Evolutionary conservation across 2,888 invertebrate species (phyloP), one percentile per base, ranked within the genome.

Genomic region (Thymelicus acteon): DNA sequence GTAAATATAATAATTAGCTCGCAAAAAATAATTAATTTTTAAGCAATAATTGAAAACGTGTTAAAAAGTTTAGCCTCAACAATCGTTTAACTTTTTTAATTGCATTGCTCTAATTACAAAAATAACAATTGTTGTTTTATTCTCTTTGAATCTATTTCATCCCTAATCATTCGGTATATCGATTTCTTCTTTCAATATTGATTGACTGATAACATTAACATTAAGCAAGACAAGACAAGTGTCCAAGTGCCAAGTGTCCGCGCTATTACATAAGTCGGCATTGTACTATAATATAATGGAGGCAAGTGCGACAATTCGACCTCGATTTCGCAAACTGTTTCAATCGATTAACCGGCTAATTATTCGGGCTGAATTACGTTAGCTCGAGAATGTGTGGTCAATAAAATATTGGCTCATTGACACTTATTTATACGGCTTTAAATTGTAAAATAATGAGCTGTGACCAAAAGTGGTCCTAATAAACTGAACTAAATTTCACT

Each of bases 121-220:
- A 52, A 15, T 52, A 15, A 15, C 12, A 12, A 5, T 7, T 8
- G 2, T 49, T 15, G 5, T 7, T 1, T 52, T 19, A 19, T 24
- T 54, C 54, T 54, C 24, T 24, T 24, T 44, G 8, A 65, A 65
- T 65, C 65, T n/a, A 65, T 57, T 58, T 66, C 48, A 66, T 24
- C 47, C 47, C 12, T 48, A 57, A 65, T 65, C 48, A 58, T 31
- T 66, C 24, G 24, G 31, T 31, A 72, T 74, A 80, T 80, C 77
- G 76, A 83, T 85, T 85, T 76, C 82, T 83, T 82, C 77, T 74
- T 79, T 77, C 77, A 76, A 81, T 80, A 78, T 74, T 74, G 76
- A 78, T 77, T 80, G 73, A 77, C 76, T 77, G 75, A 72, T 75
- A 75, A 75, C 77, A 24, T 54, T 10, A 76, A 80, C 44, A 44